phyloP scores from a whole-genome alignment of 2,888 invertebrate species.

The Acrocyrtus sp. region DNA sequence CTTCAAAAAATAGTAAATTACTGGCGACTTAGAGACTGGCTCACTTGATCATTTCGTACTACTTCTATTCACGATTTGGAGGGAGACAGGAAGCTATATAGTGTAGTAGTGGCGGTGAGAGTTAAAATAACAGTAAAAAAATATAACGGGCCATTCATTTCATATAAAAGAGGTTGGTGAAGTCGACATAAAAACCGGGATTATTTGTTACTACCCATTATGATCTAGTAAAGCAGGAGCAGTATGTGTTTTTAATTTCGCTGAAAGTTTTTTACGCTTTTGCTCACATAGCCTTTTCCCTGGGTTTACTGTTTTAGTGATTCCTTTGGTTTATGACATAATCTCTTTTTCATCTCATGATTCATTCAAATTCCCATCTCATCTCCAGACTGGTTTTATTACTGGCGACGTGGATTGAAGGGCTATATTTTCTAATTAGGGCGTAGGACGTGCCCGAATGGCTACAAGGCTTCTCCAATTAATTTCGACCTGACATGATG shows the following conservation, averaged over 20 bases:
- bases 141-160: neutral
- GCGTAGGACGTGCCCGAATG: neutral
- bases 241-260: conserved; percentile 27
- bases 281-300: neutral
- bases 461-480: neutral
- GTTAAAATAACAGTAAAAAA: neutral
- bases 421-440: neutral
- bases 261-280: conserved; percentile 14
- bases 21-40: neutral
- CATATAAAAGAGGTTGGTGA: neutral
- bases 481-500: neutral
- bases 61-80: too few relatives aligned
- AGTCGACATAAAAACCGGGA: neutral
- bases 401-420: neutral
- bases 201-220: conserved; percentile 4
- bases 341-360: neutral
- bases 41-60: neutral
- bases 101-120: too few relatives aligned
- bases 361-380: too few relatives aligned
- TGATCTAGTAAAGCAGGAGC: neutral
- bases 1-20: neutral
- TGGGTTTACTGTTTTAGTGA: neutral
- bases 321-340: neutral
- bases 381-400: neutral
- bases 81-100: too few relatives aligned